phyloP scores from a whole-genome alignment of 1,140 invertebrate genomes.

The Macrobrachium nipponense region DNA sequence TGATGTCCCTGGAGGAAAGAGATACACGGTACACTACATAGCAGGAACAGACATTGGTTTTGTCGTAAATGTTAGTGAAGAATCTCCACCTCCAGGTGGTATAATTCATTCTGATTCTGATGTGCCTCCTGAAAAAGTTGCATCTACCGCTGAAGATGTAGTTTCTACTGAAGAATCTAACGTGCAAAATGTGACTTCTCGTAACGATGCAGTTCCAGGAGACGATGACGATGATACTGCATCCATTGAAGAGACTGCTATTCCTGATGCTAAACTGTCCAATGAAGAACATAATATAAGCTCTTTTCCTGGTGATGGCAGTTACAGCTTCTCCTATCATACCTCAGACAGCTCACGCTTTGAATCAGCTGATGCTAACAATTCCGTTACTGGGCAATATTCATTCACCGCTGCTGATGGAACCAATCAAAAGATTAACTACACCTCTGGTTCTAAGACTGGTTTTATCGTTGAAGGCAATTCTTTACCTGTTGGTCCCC shows the following conservation, averaged over 20 bases:
- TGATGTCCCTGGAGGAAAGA: conserved; percentile 66
- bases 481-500: conserved; percentile 26
- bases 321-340: not conserved
- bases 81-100: too few relatives aligned
- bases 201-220: not conserved
- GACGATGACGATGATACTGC: not conserved
- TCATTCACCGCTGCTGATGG: conserved; percentile 2
- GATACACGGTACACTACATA: conserved; percentile 66
- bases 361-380: not conserved
- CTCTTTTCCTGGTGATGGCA: not conserved
- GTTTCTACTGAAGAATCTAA: too few relatives aligned
- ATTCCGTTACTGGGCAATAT: not conserved
- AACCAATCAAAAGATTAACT: not conserved
- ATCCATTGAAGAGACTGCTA: not conserved
- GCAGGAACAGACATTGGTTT: conserved; percentile 60
- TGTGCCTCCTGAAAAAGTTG: too few relatives aligned
- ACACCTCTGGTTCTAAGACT: conserved; percentile 31
- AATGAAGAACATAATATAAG: not conserved
- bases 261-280: not conserved
- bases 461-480: conserved; percentile 36
- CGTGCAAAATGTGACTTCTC: too few relatives aligned
- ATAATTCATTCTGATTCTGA: too few relatives aligned
- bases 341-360: not conserved
- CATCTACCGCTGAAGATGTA: too few relatives aligned
- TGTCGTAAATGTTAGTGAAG: too few relatives aligned